Percentiles rank a stretch among this genome's conserved stretches.
phyloP scores from a whole-genome alignment of 2,888 invertebrate genomes.

The Limnephilus marmoratus region DNA sequence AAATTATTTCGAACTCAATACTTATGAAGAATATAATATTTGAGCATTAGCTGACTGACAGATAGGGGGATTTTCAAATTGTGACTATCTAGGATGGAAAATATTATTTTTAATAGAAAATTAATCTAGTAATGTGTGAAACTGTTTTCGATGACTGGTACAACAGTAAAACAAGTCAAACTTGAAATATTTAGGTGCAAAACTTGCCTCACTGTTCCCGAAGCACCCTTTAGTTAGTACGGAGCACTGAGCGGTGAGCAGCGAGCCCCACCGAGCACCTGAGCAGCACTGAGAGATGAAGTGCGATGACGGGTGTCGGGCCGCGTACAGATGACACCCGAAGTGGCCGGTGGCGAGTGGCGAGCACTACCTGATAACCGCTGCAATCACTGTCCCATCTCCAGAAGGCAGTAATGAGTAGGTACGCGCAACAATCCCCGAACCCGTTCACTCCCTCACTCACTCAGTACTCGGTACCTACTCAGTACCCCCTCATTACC shows the following conservation, averaged over 20 bases:
- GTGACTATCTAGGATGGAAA: no score
- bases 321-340: not conserved
- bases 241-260: not conserved
- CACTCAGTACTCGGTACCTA: not conserved
- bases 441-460: not conserved
- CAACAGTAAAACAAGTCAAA: not conserved
- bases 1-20: not conserved
- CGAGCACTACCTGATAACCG: not conserved
- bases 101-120: no score
- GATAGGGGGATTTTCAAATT: no score
- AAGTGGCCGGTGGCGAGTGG: not conserved
- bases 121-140: not conserved
- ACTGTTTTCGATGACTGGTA: not conserved
- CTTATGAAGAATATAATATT: no score
- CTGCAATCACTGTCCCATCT: no score
- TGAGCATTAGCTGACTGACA: not conserved
- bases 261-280: not conserved
- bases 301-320: not conserved
- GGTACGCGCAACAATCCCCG: no score
- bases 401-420: no score
- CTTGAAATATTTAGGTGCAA: not conserved
- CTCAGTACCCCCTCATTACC: no score
- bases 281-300: not conserved
- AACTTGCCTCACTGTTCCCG: not conserved
- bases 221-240: not conserved